Base-by-base conservation (phyloP, 2,888 invertebrate species). In the Sarcophaga rosellei region DNA sequence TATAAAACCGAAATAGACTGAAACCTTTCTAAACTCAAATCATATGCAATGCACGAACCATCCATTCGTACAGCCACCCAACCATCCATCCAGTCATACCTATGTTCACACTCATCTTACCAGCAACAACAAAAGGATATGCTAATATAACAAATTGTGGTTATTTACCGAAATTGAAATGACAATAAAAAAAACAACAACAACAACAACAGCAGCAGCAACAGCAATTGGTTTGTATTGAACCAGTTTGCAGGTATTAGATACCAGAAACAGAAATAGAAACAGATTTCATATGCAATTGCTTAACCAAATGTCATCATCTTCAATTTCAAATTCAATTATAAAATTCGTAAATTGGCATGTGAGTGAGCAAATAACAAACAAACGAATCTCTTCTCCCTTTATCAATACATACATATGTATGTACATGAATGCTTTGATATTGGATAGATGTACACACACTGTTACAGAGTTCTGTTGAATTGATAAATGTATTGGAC, bases 281-380 rank as follows among this genome's bases (percentile, higher is more conserved):
- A 21, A 10, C 21, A 74, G 59, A 66, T 82, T 83, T 61, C n/a
- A 20, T 66, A 81, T 90, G 90, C 90, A 90, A 89, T 90, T 88
- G 90, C 66, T 72, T 89, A 91, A 91, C 89, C 91, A 90, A 90
- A 89, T 91, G 90, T 91, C 91, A 90, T 91, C 91, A 91, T 92
- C 91, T 92, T 91, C 91, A 92, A 92, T 92, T 92, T 92, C 91
- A 91, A 92, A 92, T 92, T 92, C 92, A 92, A 92, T 92, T 92
- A 92, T 91, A 92, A 92, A 92, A 89, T 80, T 25, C 20, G 69
- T 89, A 91, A 91, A 91, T 90, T 91, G 91, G 89, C 73, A 74
- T 68, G 84, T 15, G 17, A 81, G 84, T 59, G 17, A 72, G 70
- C 73, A 79, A 81, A 81, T 79, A 84, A 81, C 12, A 53, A 85